Evolutionary conservation across 2,888 invertebrate genomes (phyloP), one percentile per base, ranked within the genome.

Genomic region (Masnerella sp.): DNA sequence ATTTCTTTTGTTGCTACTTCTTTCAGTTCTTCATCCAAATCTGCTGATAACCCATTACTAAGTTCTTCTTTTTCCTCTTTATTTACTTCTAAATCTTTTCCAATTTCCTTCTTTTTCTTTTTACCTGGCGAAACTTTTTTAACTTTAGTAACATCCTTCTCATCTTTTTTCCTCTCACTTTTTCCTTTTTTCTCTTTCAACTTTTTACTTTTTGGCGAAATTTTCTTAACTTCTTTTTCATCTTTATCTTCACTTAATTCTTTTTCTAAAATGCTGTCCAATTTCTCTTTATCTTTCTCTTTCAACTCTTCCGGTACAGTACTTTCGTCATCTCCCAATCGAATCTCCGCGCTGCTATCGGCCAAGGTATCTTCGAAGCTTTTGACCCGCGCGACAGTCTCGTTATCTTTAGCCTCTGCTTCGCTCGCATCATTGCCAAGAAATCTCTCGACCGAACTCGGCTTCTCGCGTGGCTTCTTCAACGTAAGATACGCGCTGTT

Each of bases 401-500:
- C 76, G 72, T 71, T 81, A 82, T 82, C 81, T 82, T 80, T 82
- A 80, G 80, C 74, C 75, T 65, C 59, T 49, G 40, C 49, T 76
- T 75, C 62, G 62, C 52, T 25, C 45, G 17, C 64, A 59, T 64
- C 68, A 64, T 62, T 77, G 61, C 59, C 71, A 61, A 71, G 40
- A 58, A 45, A 72, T 68, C 49, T 65, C 65, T 61, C 56, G 18
- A 54, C 67, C 45, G 61, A 43, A 68, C 45, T 51, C 34, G 38
- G 25, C 45, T 76, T 74, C 22, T 75, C 72, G 38, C 67, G 74
- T 56, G 67, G 47, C 25, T 65, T 70, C 58, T 80, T 87, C 54
- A 87, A 69, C n/a, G 86, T 87, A 12, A 85, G 80, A 52, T 86
- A 74, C 12, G 82, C 85, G 59, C 86, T 87, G 62, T 85, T 85